phyloP scores from a whole-genome alignment of 2,888 invertebrate genomes.

The Trichogramma evanescens region DNA sequence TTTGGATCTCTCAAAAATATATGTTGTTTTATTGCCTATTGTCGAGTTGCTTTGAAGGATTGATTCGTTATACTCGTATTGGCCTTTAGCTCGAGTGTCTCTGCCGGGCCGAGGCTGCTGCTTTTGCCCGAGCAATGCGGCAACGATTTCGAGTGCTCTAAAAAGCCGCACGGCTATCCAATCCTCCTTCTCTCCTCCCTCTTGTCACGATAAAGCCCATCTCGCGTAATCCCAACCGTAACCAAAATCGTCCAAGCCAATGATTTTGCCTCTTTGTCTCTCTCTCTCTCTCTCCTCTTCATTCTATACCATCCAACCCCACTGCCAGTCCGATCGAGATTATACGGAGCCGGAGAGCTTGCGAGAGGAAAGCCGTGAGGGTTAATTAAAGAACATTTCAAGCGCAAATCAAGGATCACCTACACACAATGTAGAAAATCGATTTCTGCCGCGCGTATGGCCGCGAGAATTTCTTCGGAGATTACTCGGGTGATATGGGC shows the following conservation, averaged over 20 bases:
- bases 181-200: no score
- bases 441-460: conserved; percentile 3
- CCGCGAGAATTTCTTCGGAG: not conserved
- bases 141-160: no score
- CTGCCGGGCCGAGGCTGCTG: no score
- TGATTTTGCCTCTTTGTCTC: conserved; percentile 8
- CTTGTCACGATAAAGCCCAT: no score
- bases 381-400: conserved; percentile 39
- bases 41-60: no score
- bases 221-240: not conserved
- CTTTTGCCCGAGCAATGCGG: no score
- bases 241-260: conserved; percentile 12
- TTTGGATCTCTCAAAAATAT: no score
- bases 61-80: no score
- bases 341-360: conserved; percentile 31
- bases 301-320: no score
- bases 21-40: no score
- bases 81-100: no score
- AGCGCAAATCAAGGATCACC: conserved; percentile 30
- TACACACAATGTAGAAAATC: conserved; percentile 16
- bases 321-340: conserved; percentile 33
- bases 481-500: not conserved
- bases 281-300: conserved; percentile 1
- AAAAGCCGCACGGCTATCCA: no score
- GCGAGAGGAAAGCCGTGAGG: conserved; percentile 9